Evolutionary conservation across 1,140 invertebrate species (phyloP).

Genomic region (Anthonomus grandis): DNA sequence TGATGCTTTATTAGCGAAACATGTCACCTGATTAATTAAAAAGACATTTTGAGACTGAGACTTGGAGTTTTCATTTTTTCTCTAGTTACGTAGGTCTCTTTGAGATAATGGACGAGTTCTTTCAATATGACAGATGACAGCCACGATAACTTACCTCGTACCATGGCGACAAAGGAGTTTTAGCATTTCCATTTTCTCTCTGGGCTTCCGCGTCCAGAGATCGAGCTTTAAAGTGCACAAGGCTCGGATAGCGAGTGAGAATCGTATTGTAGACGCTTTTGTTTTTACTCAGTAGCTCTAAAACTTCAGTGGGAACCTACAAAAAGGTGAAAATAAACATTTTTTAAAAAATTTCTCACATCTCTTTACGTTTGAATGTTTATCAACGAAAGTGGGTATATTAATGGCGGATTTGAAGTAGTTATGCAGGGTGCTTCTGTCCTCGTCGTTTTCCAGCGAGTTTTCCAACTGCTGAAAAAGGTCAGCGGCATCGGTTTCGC

Average conservation of each 20-base stretch:
- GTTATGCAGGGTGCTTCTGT: constrained; percentile 32
- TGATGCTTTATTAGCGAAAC: too few relatives aligned
- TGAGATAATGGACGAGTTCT: too few relatives aligned
- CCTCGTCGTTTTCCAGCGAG: constrained; percentile 47
- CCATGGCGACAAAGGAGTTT: too few relatives aligned
- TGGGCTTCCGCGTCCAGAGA: too few relatives aligned
- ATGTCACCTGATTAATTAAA: too few relatives aligned
- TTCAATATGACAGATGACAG: too few relatives aligned
- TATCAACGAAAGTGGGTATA: constrained; percentile 68
- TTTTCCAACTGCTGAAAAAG: constrained; percentile 62
- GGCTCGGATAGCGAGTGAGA: constrained; percentile 67
- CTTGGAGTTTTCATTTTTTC: too few relatives aligned
- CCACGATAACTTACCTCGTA: too few relatives aligned
- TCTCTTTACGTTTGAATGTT: constrained; percentile 62
- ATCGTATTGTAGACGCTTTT: constrained; percentile 66
- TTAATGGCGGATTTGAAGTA: constrained; percentile 62
- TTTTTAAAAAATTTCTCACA: neutral
- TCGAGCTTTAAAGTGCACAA: too few relatives aligned
- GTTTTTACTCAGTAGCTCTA: constrained; percentile 63
- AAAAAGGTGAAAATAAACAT: constrained; percentile 32
- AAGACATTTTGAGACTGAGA: too few relatives aligned
- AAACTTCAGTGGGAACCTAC: constrained; percentile 61
- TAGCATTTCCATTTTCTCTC: too few relatives aligned
- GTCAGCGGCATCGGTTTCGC: constrained; percentile 62
- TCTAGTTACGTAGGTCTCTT: too few relatives aligned